These are phyloP conservation scores for Tragelaphus imberbis DNA, from an alignment of 2,113 vertebrate species.

Conservation along the genomic window DNA sequence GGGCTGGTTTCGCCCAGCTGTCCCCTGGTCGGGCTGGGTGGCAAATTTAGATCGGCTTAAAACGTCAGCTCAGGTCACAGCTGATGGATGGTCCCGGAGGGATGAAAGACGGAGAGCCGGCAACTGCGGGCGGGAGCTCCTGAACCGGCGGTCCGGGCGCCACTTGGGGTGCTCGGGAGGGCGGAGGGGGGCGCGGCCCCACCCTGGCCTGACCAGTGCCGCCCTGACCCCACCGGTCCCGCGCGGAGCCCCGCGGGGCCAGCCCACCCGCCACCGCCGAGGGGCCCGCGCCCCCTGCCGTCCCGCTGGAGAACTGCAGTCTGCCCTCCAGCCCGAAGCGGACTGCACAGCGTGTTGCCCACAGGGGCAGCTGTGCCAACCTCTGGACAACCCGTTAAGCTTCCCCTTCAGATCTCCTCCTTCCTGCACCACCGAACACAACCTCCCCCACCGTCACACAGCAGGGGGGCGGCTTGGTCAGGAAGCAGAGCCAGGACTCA, in stretches of 20 bases:
- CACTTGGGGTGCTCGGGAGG: rapidly evolving
- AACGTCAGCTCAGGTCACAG: background rate
- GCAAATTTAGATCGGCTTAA: constrained; percentile 21
- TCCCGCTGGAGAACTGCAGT: background rate
- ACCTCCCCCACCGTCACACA: background rate
- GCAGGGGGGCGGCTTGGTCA: background rate
- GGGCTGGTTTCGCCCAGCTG: background rate
- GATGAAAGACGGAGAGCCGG: background rate
- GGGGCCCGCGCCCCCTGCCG: constrained; percentile 21
- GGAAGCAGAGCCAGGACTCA: background rate
- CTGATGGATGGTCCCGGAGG: background rate
- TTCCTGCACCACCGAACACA: background rate
- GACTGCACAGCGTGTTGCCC: rapidly evolving
- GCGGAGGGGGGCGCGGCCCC: background rate
- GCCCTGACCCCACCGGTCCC: too few species aligned
- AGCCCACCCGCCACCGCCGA: background rate
- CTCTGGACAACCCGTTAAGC: too few species aligned
- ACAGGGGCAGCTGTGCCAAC: background rate
- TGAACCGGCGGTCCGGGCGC: background rate
- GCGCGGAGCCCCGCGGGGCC: background rate
- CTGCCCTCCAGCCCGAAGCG: background rate
- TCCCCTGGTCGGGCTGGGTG: background rate
- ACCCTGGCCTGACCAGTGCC: background rate
- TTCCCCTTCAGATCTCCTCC: background rate
- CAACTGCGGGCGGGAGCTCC: background rate